Evolutionary conservation across 2,888 invertebrate genomes (phyloP), one percentile per base, ranked within the genome.

Genomic region (Tethea ocularis): DNA sequence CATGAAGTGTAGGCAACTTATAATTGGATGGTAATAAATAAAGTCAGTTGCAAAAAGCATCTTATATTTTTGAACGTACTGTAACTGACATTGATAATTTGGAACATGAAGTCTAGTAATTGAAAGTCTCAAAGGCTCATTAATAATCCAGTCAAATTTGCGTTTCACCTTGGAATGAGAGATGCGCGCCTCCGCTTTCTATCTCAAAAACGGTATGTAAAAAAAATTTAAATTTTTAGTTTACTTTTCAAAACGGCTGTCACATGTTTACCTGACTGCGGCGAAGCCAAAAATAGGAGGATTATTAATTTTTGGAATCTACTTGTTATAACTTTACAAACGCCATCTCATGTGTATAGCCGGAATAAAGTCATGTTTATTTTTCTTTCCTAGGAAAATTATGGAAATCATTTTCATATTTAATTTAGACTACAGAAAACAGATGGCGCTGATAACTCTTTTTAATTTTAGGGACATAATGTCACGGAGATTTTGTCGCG

Each of bases 11-110:
- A 17, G 33, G 20, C 0, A 20, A 33, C 20, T 8, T 53, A 33
- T 53, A 33, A 53, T 53, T 53, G 54, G 54, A 33, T 54, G 10
- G 20, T 11, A 22, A 20, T 53, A 17, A 53, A 53, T 29, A 20
- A 22, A 33, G 36, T 13, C 13, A 1, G 20, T 22, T 20, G 17
- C 22, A 54, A 54, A n/a, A 33, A 13, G 20, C 15, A 52, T 52
- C 1, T 17, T n/a, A 26, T 6, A 52, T 29, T 53, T 53, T 17
- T 17, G 3, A 10, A 26, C 11, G 24, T 52, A 23, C 13, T 23
- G 23, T 51, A 0, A 46, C 3, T 33, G 29, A 7, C 29, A 2
- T 41, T 6, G n/a, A 15, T 17, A 2, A 41, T 17, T 41, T 41
- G 15, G 6, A 41, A 41, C 41, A 41, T 41, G 0, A 17, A 41